These are phyloP conservation scores for Lithophane ornitopus DNA, from an alignment of 2,888 invertebrate genomes.

Conservation along the genomic window DNA sequence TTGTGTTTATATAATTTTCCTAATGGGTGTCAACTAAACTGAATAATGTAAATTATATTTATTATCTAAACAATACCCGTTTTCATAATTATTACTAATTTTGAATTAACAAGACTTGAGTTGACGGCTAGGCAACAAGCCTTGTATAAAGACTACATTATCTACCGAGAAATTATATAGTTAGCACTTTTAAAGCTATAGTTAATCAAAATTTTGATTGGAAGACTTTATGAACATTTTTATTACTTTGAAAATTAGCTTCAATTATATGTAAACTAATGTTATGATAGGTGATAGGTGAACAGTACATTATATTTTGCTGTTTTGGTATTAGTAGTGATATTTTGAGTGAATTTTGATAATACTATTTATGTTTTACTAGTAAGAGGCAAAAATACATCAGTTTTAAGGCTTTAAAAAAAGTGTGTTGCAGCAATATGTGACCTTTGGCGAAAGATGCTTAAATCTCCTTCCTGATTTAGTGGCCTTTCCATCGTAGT, in stretches of 20 bases:
- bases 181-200: not conserved
- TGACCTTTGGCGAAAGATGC: not conserved
- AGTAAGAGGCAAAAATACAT: not conserved
- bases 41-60: slow-evolving; percentile 6
- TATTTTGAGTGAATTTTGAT: not conserved
- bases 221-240: not conserved
- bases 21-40: not conserved
- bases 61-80: not conserved
- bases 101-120: not conserved
- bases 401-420: not conserved
- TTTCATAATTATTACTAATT: not conserved
- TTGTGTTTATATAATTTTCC: not conserved
- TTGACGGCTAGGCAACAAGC: not conserved
- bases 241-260: not conserved
- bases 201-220: not conserved
- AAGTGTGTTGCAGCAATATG: not conserved
- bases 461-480: not conserved
- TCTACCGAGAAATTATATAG: not conserved
- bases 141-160: too few species aligned
- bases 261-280: not conserved
- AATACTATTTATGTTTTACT: not conserved
- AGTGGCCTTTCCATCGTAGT: not conserved
- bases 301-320: not conserved
- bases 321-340: not conserved
- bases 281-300: not conserved